Conservation (phyloP, 2,113 vertebrate genomes). For the Pongo abelii region DNA sequence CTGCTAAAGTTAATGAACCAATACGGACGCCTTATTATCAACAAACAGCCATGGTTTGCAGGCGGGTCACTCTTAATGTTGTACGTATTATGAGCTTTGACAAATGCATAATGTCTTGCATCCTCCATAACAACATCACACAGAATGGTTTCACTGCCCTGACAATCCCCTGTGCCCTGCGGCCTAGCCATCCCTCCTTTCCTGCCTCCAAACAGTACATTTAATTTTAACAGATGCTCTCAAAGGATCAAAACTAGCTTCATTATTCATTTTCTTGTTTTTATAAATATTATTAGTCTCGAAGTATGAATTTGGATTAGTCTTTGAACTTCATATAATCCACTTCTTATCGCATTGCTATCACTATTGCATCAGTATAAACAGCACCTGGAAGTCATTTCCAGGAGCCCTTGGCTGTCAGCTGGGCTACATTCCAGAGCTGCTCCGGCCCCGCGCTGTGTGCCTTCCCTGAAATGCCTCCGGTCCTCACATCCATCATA, state of each 20-base stretch:
- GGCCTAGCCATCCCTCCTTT: neutral
- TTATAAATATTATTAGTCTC: neutral
- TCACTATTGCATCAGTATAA: neutral
- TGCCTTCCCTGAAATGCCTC: neutral
- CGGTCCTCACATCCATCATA: neutral
- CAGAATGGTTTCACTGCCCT: neutral
- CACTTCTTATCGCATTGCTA: neutral
- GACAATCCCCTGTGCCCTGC: neutral
- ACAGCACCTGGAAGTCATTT: neutral
- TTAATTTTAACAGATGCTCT: neutral
- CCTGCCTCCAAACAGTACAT: neutral
- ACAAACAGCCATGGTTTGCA: neutral
- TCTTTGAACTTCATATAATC: neutral
- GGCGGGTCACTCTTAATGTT: neutral
- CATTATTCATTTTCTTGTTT: neutral
- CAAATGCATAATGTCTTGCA: neutral
- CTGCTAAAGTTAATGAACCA: neutral
- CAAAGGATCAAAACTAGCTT: neutral
- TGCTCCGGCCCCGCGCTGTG: neutral
- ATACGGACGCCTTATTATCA: neutral
- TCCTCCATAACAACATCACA: neutral
- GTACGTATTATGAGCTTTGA: neutral
- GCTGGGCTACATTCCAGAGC: neutral
- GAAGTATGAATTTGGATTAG: neutral
- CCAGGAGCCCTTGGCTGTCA: neutral